Evolutionary conservation across 1,140 invertebrate species (phyloP).

Genomic region (Helicoverpa zea): DNA sequence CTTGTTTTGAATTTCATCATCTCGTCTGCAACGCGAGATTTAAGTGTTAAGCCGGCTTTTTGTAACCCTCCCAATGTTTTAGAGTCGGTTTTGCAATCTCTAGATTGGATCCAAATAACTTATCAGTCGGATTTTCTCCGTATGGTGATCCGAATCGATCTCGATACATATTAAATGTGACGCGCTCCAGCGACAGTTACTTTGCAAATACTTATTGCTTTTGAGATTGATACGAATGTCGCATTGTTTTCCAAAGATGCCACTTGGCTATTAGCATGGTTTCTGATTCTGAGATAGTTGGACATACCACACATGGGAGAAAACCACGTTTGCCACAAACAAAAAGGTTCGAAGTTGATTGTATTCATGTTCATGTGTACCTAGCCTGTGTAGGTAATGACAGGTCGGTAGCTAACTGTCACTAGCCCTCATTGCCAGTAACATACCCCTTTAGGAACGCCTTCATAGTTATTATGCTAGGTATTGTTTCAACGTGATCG

Average conservation of each 20-base stretch:
- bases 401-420: not conserved
- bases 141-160: constrained; percentile 37
- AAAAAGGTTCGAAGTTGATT: not conserved
- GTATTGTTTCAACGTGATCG: too few relatives aligned
- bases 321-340: not conserved
- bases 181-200: constrained; percentile 11
- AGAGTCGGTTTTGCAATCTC: constrained; percentile 49
- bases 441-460: too few relatives aligned
- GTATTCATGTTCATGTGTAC: not conserved
- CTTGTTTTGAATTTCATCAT: constrained; percentile 83
- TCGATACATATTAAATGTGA: constrained; percentile 37
- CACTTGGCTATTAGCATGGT: not conserved
- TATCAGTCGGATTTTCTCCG: constrained; percentile 36
- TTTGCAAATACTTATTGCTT: constrained; percentile 8
- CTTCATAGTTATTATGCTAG: too few relatives aligned
- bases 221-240: constrained; percentile 33
- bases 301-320: not conserved
- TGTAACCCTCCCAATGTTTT: constrained; percentile 43
- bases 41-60: constrained; percentile 60
- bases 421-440: not conserved
- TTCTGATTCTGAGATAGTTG: not conserved
- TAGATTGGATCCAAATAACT: constrained; percentile 53
- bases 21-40: constrained; percentile 70
- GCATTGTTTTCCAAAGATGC: constrained; percentile 5
- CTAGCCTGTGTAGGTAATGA: not conserved